Conservation (phyloP, 2,113 vertebrate species). For the Bucco capensis region DNA sequence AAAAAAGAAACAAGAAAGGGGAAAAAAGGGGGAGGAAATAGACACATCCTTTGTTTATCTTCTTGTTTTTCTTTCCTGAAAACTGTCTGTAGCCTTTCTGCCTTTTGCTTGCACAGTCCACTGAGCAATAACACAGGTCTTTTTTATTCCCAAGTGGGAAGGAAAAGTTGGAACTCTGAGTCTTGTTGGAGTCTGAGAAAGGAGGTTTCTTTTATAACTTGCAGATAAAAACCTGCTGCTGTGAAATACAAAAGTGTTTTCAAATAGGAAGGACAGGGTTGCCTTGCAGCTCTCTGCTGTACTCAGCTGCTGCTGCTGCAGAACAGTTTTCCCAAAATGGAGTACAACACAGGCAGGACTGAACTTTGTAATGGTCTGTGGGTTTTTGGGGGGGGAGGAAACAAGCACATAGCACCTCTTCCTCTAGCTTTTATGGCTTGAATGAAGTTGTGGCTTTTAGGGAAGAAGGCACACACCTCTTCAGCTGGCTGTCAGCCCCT, state of each 20-base stretch:
- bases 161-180: slow-evolving; percentile 2
- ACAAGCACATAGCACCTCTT: background rate
- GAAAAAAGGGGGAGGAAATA: no score
- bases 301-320: background rate
- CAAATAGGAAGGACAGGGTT: background rate
- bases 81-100: slow-evolving; percentile 1
- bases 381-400: background rate
- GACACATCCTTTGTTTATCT: no score
- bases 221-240: slow-evolving; percentile 9
- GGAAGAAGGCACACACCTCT: background rate
- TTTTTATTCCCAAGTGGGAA: slow-evolving; percentile 18
- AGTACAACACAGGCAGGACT: background rate
- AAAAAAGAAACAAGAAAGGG: background rate
- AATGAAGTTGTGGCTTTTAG: background rate
- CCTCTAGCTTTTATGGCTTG: background rate
- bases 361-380: background rate
- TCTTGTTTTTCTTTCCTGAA: background rate
- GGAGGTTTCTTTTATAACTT: background rate
- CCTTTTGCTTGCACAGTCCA: slow-evolving; percentile 38
- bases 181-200: slow-evolving; percentile 24
- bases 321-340: background rate
- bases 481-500: background rate
- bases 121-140: slow-evolving; percentile 29
- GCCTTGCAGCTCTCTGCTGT: background rate
- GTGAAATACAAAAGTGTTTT: slow-evolving; percentile 17